Evolutionary conservation across 1,140 invertebrate species (phyloP).

Genomic region (Apis cerana): DNA sequence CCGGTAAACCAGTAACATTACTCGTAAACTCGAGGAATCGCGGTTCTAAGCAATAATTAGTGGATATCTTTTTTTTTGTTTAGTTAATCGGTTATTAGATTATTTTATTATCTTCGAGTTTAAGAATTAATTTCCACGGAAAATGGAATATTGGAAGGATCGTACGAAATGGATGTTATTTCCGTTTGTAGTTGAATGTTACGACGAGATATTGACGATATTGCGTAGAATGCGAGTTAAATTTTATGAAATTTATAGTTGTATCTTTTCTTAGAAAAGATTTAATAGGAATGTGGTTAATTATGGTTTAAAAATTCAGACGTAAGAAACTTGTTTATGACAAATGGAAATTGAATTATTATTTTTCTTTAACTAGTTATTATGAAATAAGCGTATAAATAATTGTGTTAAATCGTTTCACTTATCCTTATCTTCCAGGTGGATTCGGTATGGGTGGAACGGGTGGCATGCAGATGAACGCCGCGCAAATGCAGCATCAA

Average conservation of each 20-base stretch:
- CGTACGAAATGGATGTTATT: neutral
- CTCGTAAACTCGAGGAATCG: neutral
- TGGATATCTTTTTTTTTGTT: neutral
- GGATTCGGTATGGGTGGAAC: conserved; percentile 77
- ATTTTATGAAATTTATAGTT: neutral
- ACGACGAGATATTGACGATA: neutral
- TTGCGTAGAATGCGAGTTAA: neutral
- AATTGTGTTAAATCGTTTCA: conserved; percentile 15
- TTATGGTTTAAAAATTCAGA: neutral
- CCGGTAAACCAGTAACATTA: neutral
- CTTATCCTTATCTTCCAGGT: conserved; percentile 64
- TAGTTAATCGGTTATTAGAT: neutral
- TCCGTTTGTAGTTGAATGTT: neutral
- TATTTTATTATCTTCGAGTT: neutral
- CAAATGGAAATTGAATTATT: neutral
- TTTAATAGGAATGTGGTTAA: neutral
- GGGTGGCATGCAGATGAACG: conserved; percentile 82
- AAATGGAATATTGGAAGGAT: neutral
- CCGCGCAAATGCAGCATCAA: conserved; percentile 82
- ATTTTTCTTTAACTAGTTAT: neutral
- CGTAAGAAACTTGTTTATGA: neutral
- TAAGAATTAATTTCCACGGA: neutral
- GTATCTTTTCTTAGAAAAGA: neutral
- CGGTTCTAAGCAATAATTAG: neutral
- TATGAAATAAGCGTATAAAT: neutral